Percentiles rank a stretch among this genome's conserved stretches.
Conservation (phyloP, 1,140 invertebrate genomes). For the Nylanderia fulva region DNA sequence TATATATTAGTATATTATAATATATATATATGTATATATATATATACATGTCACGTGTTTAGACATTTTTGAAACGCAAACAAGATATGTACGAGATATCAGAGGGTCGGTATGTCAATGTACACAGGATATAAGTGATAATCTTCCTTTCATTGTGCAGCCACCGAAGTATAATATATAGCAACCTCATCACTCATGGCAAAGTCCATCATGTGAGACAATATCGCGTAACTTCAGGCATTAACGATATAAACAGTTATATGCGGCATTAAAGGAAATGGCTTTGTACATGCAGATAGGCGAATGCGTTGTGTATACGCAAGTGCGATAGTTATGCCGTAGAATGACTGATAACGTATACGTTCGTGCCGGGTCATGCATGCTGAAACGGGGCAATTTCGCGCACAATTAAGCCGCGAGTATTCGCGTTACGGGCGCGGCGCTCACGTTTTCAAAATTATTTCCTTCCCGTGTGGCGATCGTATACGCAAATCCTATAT, state of each 20-base stretch:
- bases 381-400: slow-evolving; percentile 37
- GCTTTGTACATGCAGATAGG: slow-evolving; percentile 38
- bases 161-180: background rate
- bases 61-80: slow-evolving; percentile 22
- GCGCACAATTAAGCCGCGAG: slow-evolving; percentile 39
- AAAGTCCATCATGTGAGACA: slow-evolving; percentile 18
- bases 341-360: slow-evolving; percentile 58
- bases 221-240: slow-evolving; percentile 35
- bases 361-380: slow-evolving; percentile 31
- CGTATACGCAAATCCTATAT: background rate
- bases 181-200: slow-evolving; percentile 30
- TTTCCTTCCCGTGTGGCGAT: background rate
- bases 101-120: background rate
- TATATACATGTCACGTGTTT: background rate
- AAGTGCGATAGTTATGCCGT: slow-evolving; percentile 35
- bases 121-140: slow-evolving; percentile 23
- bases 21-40: no score
- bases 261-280: slow-evolving; percentile 35
- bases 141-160: background rate
- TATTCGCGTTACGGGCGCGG: background rate
- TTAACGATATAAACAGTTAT: slow-evolving; percentile 57
- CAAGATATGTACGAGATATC: slow-evolving; percentile 28
- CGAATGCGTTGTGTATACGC: slow-evolving; percentile 32
- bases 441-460: slow-evolving; percentile 27
- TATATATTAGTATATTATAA: no score